Base-by-base conservation (phyloP, 1,140 invertebrate species). In the Conus ventricosus region DNA sequence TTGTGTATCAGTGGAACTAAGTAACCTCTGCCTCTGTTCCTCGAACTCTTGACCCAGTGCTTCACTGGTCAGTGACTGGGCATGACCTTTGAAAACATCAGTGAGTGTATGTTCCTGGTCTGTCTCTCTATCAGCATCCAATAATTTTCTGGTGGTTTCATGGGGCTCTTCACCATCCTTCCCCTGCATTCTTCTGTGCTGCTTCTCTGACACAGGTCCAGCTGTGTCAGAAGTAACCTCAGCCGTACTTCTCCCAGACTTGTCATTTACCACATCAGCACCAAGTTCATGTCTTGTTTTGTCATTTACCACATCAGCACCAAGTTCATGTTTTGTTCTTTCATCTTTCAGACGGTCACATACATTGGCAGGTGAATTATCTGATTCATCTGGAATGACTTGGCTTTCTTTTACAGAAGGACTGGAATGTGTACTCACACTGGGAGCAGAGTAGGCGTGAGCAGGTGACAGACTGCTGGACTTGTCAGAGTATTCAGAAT, bases 401-500 rank as follows among this genome's bases (percentile, higher is more conserved):
- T 51, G 27, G 23, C 2, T 55, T 53, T 54, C 5, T 55, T 53
- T 81, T 54, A 51, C 53, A 53, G 13, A 54, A 5, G 51, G 7
- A 10, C 51, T 51, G 39, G 15, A 15, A 23, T 51, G 39, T 51
- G 80, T 54, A 20, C 27, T 51, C 51, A 81, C 5, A 15, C 5
- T 54, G 39, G 54, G 51, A 54, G 80, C n/a, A 81, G 82, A 60
- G n/a, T 63, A 84, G 27, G 20, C 20, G 7, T 53, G 53, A 13
- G 55, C 54, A 27, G 82, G 82, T 27, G 82, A 84, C 55, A 84
- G 82, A 84, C 27, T 6, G 13, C 27, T 60, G 4, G n/a, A 54
- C 55, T 39, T 60, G 23, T 13, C 57, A 6, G 55, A 63, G 20
- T 25, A 27, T 63, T 60, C 78, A 87, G 88, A 63, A 82, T 88